Conservation (phyloP, 2,113 vertebrate species). For the human region GRCh38 chr3:183214001-183214500, state of each 20-base stretch:
- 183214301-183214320: neutral
- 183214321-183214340: neutral
- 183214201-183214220: neutral
- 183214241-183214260: neutral
- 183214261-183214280: neutral
- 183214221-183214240: neutral
- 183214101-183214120: neutral
- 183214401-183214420: neutral
- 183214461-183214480: neutral
- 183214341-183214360: neutral
- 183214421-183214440: neutral
- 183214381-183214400: neutral
- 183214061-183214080: neutral
- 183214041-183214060: neutral
- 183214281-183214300: neutral
- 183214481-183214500: neutral
- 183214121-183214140: neutral
- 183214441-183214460: neutral
- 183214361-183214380: neutral
- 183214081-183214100: neutral
- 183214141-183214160: neutral
- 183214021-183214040: neutral
- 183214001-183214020: neutral
- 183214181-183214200: neutral
- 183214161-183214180: neutral